Conservation (phyloP, 2,888 invertebrate species). For the Lithophane socia region DNA sequence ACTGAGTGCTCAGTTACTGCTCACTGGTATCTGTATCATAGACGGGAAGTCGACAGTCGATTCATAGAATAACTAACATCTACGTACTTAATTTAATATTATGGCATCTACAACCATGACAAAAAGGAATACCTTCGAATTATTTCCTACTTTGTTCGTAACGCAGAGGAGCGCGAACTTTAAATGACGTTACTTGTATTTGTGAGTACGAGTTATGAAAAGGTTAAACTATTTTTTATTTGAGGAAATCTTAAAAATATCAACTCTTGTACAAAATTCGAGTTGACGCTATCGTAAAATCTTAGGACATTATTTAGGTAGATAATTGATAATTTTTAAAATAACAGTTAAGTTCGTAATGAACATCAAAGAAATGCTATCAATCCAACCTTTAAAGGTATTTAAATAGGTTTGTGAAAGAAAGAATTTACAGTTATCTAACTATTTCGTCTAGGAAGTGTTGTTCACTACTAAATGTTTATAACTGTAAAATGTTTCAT, state of each 20-base stretch:
- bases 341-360: constrained; percentile 41
- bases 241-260: constrained; percentile 66
- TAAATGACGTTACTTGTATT: constrained; percentile 57
- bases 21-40: constrained; percentile 65
- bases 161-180: constrained; percentile 64
- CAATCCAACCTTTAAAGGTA: constrained; percentile 24
- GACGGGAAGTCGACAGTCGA: constrained; percentile 69
- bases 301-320: constrained; percentile 56
- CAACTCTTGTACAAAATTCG: constrained; percentile 64
- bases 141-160: constrained; percentile 61
- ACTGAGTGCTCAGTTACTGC: constrained; percentile 45
- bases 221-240: constrained; percentile 64
- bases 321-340: constrained; percentile 52
- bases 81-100: constrained; percentile 72
- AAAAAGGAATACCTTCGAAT: constrained; percentile 65
- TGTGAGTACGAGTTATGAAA: constrained; percentile 65
- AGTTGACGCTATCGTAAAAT: constrained; percentile 61
- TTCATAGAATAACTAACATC: constrained; percentile 70
- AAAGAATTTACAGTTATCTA: constrained; percentile 50
- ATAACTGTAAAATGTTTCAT: constrained; percentile 60
- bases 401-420: constrained; percentile 27
- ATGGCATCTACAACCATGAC: constrained; percentile 72
- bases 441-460: constrained; percentile 55
- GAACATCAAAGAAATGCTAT: constrained; percentile 32
- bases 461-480: constrained; percentile 45